Base-by-base conservation (phyloP, 2,888 invertebrate species). In the Ferrisia virgata region DNA sequence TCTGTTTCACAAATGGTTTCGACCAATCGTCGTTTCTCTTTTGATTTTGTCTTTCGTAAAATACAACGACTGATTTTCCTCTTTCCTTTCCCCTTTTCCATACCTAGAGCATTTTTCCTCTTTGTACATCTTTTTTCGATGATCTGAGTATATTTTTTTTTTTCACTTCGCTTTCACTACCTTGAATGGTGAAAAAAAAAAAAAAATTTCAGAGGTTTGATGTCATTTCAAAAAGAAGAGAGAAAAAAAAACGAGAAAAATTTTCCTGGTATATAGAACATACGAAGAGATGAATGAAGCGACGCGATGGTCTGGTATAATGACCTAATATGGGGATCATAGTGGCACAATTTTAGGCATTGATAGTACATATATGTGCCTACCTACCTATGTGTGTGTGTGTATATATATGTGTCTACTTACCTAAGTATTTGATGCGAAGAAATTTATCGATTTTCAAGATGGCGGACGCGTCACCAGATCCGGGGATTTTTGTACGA, bases 401-500 rank as follows among this genome's bases (percentile, higher is more conserved):
- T n/a, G 22, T 13, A 18, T 53, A 53, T 22, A 8, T 22, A n/a
- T 4, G 13, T 40, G n/a, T 22, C 8, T 11, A 53, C 47, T 47
- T 47, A 28, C 28, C 25, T 28, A 28, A 8, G 28, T 15, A 28
- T 15, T 33, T 76, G 8, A 1, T n/a, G 33, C 28, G 11, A 33
- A 43, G 47, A 80, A 80, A 80, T 80, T 47, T 53, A 80, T 80
- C 53, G 80, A 80, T 80, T 80, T 80, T 47, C 47, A 80, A 80
- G 80, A 80, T 80, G 80, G 80, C 80, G 47, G 80, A 80, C 43
- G 47, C 15, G 80, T n/a, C 22, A 13, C 25, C 25, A 40, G 79
- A 79, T 79, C 79, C 53, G 80, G 13, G 80, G 31, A 76, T 80
- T 47, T 80, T 80, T 25, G 36, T 36, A 18, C 72, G 36, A 76